phyloP scores from a whole-genome alignment of 2,888 invertebrate species.

The Cryptocephalus moraei region DNA sequence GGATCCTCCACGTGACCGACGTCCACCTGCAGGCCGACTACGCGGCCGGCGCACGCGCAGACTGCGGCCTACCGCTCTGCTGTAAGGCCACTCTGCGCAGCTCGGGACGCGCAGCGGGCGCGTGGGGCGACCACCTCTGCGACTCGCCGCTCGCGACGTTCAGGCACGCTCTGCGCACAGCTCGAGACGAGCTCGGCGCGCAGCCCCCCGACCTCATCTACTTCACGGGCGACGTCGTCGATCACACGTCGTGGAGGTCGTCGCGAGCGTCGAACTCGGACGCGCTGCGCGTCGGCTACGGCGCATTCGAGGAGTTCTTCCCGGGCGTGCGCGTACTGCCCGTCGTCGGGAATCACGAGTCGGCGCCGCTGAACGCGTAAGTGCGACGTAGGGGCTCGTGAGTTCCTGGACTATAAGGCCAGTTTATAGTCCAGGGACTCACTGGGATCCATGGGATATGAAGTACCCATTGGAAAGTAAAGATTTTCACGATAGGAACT shows the following conservation, averaged over 20 bases:
- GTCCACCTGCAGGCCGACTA: constrained; percentile 72
- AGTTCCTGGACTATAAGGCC: too few relatives aligned
- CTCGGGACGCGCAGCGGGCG: constrained; percentile 47
- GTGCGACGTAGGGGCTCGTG: not conserved
- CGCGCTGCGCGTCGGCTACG: constrained; percentile 41
- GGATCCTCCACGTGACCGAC: constrained; percentile 62
- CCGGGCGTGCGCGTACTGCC: constrained; percentile 43
- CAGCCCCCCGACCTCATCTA: constrained; percentile 53
- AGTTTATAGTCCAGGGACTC: too few relatives aligned
- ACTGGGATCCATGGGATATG: too few relatives aligned
- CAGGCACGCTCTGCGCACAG: constrained; percentile 51
- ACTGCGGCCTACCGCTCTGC: constrained; percentile 69
- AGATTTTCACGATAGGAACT: too few relatives aligned
- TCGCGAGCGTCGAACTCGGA: constrained; percentile 49
- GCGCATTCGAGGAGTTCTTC: constrained; percentile 34
- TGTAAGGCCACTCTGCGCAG: constrained; percentile 50
- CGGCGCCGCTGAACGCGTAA: constrained; percentile 46
- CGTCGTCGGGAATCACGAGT: constrained; percentile 56
- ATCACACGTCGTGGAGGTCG: constrained; percentile 79
- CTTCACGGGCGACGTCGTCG: constrained; percentile 76
- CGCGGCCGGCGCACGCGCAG: constrained; percentile 51
- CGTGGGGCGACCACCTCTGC: constrained; percentile 72
- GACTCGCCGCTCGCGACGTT: constrained; percentile 61
- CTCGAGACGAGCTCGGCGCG: constrained; percentile 10
- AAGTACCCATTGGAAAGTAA: too few relatives aligned